These are phyloP conservation scores for Mungos mungo DNA, from an alignment of 2,113 vertebrate genomes.

Conservation along the genomic window DNA sequence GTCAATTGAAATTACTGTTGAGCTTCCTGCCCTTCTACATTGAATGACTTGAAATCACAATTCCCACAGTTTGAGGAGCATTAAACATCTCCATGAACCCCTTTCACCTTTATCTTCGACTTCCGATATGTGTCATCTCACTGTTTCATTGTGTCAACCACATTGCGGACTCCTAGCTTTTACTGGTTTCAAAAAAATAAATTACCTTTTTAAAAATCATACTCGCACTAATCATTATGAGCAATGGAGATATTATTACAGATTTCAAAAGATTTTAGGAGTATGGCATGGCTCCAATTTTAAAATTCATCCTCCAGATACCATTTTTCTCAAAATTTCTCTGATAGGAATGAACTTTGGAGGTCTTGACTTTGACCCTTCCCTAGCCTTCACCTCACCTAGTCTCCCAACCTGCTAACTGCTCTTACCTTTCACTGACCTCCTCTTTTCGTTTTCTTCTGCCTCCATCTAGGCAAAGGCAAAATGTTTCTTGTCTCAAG, in stretches of 20 bases:
- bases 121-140: rapidly evolving
- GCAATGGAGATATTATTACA: not conserved
- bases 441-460: not conserved
- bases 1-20: not conserved
- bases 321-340: not conserved
- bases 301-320: not conserved
- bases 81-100: rapidly evolving
- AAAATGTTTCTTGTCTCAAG: not conserved
- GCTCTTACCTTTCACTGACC: not conserved
- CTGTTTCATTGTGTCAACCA: not conserved
- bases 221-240: not conserved
- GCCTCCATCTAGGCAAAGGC: not conserved
- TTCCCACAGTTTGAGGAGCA: too few species aligned
- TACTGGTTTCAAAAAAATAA: not conserved
- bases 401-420: not conserved
- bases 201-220: not conserved
- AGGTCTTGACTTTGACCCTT: not conserved
- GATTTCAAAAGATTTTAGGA: not conserved
- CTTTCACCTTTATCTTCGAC: not conserved
- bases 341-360: not conserved
- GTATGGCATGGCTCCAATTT: not conserved
- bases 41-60: not conserved
- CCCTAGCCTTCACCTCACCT: not conserved
- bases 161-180: not conserved
- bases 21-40: not conserved